Conservation (phyloP, 1,140 invertebrate genomes). For the Drosophila bocqueti region DNA sequence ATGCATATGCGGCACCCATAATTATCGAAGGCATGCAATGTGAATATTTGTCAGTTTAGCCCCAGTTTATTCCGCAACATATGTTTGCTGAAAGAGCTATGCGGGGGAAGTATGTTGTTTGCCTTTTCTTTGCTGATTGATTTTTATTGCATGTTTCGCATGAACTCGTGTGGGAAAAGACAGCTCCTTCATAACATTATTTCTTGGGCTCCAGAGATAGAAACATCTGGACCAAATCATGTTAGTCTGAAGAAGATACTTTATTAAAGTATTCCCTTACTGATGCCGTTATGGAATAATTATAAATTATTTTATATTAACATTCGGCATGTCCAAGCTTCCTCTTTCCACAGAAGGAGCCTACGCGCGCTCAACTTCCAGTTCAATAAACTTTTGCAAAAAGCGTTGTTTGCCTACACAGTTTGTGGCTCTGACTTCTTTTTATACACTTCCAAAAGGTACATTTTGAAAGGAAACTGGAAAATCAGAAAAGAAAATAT, state of each 20-base stretch:
- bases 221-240: neutral
- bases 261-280: no score
- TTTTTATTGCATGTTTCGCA: slow-evolving; percentile 12
- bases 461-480: neutral
- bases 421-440: slow-evolving; percentile 43
- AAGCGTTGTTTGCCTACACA: slow-evolving; percentile 64
- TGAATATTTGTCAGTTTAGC: slow-evolving; percentile 19
- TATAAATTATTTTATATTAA: no score
- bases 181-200: no score
- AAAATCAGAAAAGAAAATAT: neutral
- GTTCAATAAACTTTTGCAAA: slow-evolving; percentile 80
- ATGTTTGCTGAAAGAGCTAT: slow-evolving; percentile 2
- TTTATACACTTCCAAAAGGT: slow-evolving; percentile 10
- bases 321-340: neutral
- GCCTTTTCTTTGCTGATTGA: slow-evolving; percentile 1
- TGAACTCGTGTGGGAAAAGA: neutral
- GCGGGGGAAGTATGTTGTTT: neutral
- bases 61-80: neutral
- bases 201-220: neutral
- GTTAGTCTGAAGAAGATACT: neutral
- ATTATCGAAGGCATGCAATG: slow-evolving; percentile 9
- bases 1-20: slow-evolving; percentile 17
- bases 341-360: slow-evolving; percentile 58
- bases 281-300: no score
- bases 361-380: slow-evolving; percentile 69